These are phyloP conservation scores for Nomada lathburiana DNA, from an alignment of 2,888 invertebrate genomes.

Conservation along the genomic window DNA sequence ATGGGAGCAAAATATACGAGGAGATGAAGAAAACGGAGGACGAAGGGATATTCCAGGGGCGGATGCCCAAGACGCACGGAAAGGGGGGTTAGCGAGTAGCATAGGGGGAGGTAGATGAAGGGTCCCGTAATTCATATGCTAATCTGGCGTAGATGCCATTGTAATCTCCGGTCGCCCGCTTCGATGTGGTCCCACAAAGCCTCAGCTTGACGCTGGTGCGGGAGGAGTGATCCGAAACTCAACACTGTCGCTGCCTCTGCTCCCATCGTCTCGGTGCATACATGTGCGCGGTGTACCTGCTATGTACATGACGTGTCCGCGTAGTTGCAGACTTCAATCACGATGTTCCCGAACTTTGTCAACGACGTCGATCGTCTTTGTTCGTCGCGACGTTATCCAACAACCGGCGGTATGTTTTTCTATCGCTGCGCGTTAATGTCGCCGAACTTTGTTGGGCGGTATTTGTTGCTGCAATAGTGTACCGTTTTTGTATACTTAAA, in stretches of 20 bases:
- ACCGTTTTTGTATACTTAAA: neutral
- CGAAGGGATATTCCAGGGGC: conserved; percentile 37
- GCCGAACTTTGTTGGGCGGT: too few species aligned
- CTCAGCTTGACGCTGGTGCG: conserved; percentile 81
- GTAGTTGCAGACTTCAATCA: conserved; percentile 77
- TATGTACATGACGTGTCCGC: conserved; percentile 70
- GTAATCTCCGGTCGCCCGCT: conserved; percentile 83
- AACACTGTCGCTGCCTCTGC: conserved; percentile 54
- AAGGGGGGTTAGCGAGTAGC: conserved; percentile 46
- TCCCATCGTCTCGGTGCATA: conserved; percentile 19
- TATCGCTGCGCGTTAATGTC: neutral
- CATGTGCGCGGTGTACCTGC: conserved; percentile 69
- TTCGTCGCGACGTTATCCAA: conserved; percentile 33
- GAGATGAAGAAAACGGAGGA: conserved; percentile 24
- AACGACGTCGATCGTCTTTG: conserved; percentile 64
- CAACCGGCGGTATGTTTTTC: conserved; percentile 27
- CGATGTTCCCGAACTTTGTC: conserved; percentile 78
- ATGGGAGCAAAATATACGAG: conserved; percentile 3
- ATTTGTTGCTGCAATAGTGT: too few species aligned
- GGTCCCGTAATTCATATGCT: conserved; percentile 83
- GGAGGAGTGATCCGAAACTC: conserved; percentile 79
- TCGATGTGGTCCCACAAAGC: conserved; percentile 81
- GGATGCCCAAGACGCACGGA: conserved; percentile 59
- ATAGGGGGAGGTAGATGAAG: conserved; percentile 65
- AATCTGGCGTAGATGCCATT: conserved; percentile 84